Percentiles rank a stretch among this genome's conserved stretches.
These are phyloP conservation scores for Stegana nigrithorax DNA, from an alignment of 2,888 invertebrate genomes.

Conservation along the genomic window DNA sequence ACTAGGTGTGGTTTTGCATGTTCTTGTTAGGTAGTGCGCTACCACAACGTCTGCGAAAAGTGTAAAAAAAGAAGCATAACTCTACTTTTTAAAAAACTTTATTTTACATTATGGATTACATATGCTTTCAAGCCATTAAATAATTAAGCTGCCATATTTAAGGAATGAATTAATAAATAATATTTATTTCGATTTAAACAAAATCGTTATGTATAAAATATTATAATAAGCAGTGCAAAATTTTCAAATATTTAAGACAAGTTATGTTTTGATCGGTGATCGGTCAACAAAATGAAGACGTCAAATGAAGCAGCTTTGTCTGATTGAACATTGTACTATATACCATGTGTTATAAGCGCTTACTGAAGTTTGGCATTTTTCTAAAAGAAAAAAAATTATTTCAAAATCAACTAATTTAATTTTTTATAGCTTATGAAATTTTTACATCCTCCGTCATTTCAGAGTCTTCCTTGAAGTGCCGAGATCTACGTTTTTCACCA, in stretches of 20 bases:
- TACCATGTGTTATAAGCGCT: conserved; percentile 24
- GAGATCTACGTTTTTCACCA: conserved; percentile 71
- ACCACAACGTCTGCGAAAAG: no score
- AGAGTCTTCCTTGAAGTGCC: conserved; percentile 69
- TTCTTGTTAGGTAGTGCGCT: no score
- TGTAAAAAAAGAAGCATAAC: no score
- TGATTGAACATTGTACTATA: conserved; percentile 44
- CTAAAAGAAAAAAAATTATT: conserved; percentile 38
- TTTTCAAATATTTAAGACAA: background rate
- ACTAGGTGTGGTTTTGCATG: no score
- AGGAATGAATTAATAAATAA: conserved; percentile 63
- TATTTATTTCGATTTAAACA: conserved; percentile 35
- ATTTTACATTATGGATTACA: background rate
- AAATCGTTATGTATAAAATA: background rate
- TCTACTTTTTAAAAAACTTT: no score
- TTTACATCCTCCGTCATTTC: conserved; percentile 64
- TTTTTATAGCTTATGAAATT: background rate
- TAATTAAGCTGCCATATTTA: conserved; percentile 39
- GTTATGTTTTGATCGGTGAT: no score
- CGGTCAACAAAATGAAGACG: no score
- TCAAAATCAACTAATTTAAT: background rate
- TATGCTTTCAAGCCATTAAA: conserved; percentile 33
- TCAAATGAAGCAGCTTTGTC: conserved; percentile 29
- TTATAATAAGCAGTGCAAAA: background rate
- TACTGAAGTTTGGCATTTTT: conserved; percentile 52